Conservation (phyloP, 2,888 invertebrate genomes). For the Colletes collaris region DNA sequence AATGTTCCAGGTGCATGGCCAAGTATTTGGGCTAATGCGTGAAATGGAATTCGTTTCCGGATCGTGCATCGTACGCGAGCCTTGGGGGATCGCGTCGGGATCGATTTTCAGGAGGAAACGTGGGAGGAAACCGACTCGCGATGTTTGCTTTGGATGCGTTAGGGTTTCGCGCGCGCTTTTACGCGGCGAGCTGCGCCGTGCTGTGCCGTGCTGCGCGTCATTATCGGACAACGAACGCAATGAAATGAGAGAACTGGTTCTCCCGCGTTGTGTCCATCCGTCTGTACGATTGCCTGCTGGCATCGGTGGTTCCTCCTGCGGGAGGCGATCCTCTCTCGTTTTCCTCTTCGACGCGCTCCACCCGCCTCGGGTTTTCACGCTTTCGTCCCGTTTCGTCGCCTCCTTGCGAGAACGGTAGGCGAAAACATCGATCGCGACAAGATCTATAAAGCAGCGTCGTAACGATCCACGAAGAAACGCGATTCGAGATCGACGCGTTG, state of each 20-base stretch:
- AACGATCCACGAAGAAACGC: no score
- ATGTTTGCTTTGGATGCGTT: constrained; percentile 64
- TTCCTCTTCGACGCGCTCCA: constrained; percentile 17
- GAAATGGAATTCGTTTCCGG: no score
- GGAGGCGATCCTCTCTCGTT: constrained; percentile 29
- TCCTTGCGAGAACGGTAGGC: no score
- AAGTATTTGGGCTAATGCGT: no score
- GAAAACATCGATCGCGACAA: no score
- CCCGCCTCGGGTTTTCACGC: background rate
- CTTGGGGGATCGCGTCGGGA: background rate
- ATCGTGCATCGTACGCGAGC: background rate
- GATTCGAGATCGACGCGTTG: background rate
- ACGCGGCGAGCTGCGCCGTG: constrained; percentile 31
- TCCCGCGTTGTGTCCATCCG: constrained; percentile 76
- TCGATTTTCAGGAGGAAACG: constrained; percentile 48
- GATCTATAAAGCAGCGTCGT: no score
- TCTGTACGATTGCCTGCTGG: constrained; percentile 66
- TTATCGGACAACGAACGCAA: constrained; percentile 83
- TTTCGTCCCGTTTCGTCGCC: background rate
- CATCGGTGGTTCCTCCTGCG: constrained; percentile 61
- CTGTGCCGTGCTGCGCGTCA: constrained; percentile 80
- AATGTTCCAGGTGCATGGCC: no score
- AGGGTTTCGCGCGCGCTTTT: constrained; percentile 60
- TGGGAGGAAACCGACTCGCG: constrained; percentile 50
- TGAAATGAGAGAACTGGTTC: constrained; percentile 83